Evolutionary conservation across 1,140 invertebrate genomes (phyloP).

Genomic region (Drosophila prosaltans): DNA sequence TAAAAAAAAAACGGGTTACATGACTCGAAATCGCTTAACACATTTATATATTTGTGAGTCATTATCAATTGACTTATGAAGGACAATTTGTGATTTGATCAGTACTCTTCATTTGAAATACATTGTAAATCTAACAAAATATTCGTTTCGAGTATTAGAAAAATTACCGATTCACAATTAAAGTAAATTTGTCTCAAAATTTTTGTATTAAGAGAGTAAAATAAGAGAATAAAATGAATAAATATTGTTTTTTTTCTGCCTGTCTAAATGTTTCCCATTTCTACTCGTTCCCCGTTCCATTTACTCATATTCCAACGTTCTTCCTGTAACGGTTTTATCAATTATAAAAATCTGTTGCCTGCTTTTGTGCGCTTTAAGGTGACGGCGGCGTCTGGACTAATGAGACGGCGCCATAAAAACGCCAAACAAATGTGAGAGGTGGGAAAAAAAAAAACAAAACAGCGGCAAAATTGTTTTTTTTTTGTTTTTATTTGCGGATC

Average conservation of each 20-base stretch:
- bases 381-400: conserved; percentile 35
- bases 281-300: no score
- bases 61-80: background rate
- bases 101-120: background rate
- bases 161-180: no score
- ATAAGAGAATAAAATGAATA: no score
- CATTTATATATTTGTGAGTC: background rate
- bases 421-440: conserved; percentile 46
- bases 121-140: background rate
- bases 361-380: conserved; percentile 18
- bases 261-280: no score
- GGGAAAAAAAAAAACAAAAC: conserved; percentile 36
- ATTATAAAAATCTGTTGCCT: background rate
- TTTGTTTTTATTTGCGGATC: background rate
- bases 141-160: no score
- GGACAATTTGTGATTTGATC: background rate
- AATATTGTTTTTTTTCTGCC: no score
- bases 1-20: background rate
- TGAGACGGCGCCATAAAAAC: conserved; percentile 68
- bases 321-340: no score
- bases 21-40: background rate
- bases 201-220: no score
- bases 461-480: background rate
- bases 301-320: no score
- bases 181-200: no score